Conservation (phyloP, 2,888 invertebrate genomes). For the Orthosia incerta region DNA sequence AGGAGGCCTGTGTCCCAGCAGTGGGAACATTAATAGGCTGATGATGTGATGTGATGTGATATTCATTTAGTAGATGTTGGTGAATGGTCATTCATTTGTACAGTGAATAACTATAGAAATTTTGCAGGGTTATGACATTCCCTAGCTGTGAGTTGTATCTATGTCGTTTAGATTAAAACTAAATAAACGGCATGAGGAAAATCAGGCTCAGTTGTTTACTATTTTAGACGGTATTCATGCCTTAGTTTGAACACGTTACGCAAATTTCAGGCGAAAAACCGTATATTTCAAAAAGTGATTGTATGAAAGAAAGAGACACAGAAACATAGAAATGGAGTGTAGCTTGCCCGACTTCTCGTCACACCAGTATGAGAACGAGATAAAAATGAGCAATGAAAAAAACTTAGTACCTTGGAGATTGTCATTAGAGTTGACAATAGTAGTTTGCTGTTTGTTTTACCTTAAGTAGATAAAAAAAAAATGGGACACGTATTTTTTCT, state of each 20-base stretch:
- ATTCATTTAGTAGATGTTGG: background rate
- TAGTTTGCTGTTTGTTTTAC: too few relatives aligned
- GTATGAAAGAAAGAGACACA: background rate
- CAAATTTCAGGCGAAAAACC: background rate
- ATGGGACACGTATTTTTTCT: too few relatives aligned
- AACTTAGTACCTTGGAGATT: too few relatives aligned
- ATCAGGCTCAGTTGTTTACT: constrained; percentile 3
- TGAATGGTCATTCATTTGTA: constrained; percentile 19
- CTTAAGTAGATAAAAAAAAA: too few relatives aligned
- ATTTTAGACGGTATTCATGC: background rate
- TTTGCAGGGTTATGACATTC: background rate
- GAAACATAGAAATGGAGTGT: too few relatives aligned
- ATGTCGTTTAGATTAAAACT: background rate
- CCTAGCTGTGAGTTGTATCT: background rate
- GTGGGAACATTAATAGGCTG: too few relatives aligned
- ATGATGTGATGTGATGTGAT: too few relatives aligned
- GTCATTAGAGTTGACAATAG: background rate
- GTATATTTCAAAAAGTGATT: background rate
- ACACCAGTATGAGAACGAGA: too few relatives aligned
- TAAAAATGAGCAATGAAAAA: too few relatives aligned
- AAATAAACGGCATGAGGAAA: background rate
- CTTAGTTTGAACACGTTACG: too few relatives aligned
- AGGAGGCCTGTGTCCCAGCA: too few relatives aligned
- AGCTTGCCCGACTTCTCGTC: too few relatives aligned
- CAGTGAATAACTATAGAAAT: constrained; percentile 15